These are phyloP conservation scores for Prolemur simus DNA, from an alignment of 2,113 vertebrate genomes.

Conservation along the genomic window DNA sequence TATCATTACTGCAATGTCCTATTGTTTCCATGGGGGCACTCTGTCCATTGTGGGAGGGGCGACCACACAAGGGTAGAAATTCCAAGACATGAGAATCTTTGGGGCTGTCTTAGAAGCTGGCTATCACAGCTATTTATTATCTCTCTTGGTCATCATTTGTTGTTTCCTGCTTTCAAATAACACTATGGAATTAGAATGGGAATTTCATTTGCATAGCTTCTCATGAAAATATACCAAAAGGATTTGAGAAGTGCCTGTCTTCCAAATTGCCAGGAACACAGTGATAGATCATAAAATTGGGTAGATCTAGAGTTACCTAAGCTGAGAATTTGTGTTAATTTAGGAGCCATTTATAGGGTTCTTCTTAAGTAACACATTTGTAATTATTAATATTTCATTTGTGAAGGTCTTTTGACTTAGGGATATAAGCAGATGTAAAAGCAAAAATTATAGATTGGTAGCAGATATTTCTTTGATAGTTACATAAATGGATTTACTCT, in stretches of 20 bases:
- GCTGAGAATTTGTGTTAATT: conserved; percentile 10
- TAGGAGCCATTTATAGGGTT: neutral
- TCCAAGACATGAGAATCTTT: neutral
- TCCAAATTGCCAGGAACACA: neutral
- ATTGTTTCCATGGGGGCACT: neutral
- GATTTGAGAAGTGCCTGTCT: neutral
- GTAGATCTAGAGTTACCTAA: conserved; percentile 6
- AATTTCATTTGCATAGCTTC: neutral
- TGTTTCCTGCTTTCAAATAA: neutral
- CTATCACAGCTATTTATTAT: neutral
- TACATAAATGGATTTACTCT: neutral
- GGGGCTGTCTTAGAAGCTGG: neutral
- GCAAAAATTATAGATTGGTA: conserved; percentile 20
- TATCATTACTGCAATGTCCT: neutral
- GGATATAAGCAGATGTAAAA: neutral
- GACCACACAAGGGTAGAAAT: neutral
- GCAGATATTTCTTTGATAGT: neutral
- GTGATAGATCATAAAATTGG: neutral
- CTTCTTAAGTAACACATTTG: conserved; percentile 4
- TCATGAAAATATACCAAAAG: neutral
- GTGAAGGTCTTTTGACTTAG: neutral
- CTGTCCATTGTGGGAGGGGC: neutral
- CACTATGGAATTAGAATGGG: neutral
- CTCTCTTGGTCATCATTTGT: neutral
- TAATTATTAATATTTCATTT: neutral